phyloP scores from a whole-genome alignment of 2,797 vertebrate genomes.

The Eremophila alpestris region DNA sequence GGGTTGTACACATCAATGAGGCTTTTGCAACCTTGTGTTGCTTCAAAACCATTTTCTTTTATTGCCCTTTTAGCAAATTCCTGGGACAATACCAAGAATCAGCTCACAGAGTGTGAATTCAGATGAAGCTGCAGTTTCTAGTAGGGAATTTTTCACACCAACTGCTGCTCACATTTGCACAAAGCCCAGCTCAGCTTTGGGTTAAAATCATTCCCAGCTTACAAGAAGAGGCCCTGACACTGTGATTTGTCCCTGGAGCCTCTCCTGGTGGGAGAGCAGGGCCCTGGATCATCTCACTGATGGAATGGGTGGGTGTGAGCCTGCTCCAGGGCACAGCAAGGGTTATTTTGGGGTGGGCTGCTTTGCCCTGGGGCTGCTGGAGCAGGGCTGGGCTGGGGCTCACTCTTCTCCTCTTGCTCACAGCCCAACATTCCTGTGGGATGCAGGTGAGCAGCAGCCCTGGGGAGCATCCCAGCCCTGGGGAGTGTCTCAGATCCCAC shows the following conservation, averaged over 20 bases:
- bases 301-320: fast-evolving
- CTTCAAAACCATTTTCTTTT: background rate
- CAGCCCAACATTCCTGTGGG: background rate
- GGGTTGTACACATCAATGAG: fast-evolving
- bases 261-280: background rate
- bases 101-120: no score
- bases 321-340: fast-evolving
- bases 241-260: background rate
- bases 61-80: background rate
- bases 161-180: background rate
- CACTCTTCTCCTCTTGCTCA: background rate
- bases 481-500: background rate
- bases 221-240: background rate
- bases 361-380: background rate
- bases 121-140: background rate
- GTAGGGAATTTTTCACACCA: background rate
- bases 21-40: fast-evolving
- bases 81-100: background rate
- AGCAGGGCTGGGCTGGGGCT: background rate
- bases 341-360: fast-evolving
- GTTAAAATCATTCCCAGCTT: background rate
- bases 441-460: background rate
- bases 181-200: background rate
- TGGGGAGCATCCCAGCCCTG: background rate
- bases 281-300: background rate